Conservation (phyloP, 2,888 invertebrate genomes). For the Sphaerophoria taeniata region DNA sequence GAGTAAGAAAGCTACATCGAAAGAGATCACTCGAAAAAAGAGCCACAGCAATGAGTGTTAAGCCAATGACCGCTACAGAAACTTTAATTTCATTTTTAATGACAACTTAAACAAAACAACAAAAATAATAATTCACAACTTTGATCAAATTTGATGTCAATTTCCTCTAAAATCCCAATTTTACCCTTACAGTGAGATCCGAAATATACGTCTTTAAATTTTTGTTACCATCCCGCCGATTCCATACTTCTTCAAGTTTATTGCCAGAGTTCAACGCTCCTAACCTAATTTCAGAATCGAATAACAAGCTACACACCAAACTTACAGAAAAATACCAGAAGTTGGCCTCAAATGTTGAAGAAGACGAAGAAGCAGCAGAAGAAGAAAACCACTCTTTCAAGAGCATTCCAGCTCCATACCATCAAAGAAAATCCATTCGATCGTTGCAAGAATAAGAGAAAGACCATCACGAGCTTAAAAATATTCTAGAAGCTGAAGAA, state of each 20-base stretch:
- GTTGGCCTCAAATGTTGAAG: slow-evolving; percentile 46
- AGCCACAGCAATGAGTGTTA: slow-evolving; percentile 80
- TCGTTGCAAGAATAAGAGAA: slow-evolving; percentile 50
- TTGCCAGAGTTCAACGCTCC: slow-evolving; percentile 80
- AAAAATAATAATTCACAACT: not conserved
- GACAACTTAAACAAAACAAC: not conserved
- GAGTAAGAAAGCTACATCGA: not conserved
- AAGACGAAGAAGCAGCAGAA: slow-evolving; percentile 45
- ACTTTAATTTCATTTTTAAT: slow-evolving; percentile 16
- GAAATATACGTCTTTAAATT: not conserved
- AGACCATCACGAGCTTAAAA: slow-evolving; percentile 12
- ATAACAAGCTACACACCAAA: slow-evolving; percentile 75
- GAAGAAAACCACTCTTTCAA: slow-evolving; percentile 58
- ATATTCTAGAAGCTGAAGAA: slow-evolving; percentile 48
- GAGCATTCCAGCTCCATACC: slow-evolving; percentile 50
- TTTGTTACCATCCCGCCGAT: not conserved
- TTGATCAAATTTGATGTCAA: not conserved
- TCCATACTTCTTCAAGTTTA: slow-evolving; percentile 53
- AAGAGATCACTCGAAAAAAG: slow-evolving; percentile 54
- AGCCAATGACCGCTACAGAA: slow-evolving; percentile 82
- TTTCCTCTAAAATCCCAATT: not conserved
- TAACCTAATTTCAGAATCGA: slow-evolving; percentile 82
- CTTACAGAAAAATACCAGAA: slow-evolving; percentile 51
- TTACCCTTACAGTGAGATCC: not conserved
- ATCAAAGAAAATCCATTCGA: slow-evolving; percentile 38